A percentile compares a stretch with the other conserved stretches of the same genome.
phyloP scores from a whole-genome alignment of 2,797 vertebrate genomes.

The Anguilla marmorata region DNA sequence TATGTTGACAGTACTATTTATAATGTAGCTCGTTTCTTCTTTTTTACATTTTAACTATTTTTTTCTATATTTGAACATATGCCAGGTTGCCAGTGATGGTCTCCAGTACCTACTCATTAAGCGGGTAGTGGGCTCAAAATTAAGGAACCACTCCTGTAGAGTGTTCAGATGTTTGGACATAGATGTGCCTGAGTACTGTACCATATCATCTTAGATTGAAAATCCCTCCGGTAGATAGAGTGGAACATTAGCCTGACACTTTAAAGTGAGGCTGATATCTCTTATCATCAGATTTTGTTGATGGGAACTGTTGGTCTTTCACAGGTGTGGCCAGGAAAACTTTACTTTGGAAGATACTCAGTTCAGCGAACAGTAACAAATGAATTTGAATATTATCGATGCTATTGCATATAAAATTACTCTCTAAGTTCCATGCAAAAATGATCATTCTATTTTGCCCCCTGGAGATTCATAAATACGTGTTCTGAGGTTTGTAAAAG shows the following conservation, averaged over 20 bases:
- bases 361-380: neutral
- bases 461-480: no score
- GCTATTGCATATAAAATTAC: neutral
- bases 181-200: neutral
- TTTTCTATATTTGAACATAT: no score
- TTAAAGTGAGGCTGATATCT: conserved; percentile 1
- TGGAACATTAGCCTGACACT: neutral
- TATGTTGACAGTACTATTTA: no score
- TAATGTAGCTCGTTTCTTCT: no score
- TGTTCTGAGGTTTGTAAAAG: no score
- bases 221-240: neutral
- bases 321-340: neutral
- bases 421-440: no score
- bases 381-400: neutral
- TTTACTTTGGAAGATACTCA: neutral
- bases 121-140: neutral
- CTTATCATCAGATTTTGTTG: neutral
- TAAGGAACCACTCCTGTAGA: neutral
- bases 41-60: no score
- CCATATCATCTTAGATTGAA: neutral
- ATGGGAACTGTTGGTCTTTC: neutral
- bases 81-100: no score
- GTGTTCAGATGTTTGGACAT: neutral
- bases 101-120: neutral
- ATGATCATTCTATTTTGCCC: no score